These are phyloP conservation scores for Eupithecia exiguata DNA, from an alignment of 2,888 invertebrate species.

Conservation along the genomic window DNA sequence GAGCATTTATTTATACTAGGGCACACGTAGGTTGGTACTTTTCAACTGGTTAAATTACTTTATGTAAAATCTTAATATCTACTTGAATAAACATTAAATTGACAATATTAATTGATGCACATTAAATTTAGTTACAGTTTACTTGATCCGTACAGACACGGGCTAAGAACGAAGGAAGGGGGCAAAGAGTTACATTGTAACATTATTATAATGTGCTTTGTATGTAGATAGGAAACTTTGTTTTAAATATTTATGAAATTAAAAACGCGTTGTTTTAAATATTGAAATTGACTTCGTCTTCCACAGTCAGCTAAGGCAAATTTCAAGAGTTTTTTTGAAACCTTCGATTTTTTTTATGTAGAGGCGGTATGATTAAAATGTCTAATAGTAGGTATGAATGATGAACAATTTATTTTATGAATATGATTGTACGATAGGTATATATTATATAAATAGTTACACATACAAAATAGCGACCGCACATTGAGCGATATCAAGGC, in stretches of 20 bases:
- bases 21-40: conserved; percentile 16
- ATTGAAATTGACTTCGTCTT: conserved; percentile 3
- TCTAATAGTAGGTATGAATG: background rate
- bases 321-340: background rate
- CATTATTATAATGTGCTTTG: background rate
- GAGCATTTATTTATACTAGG: conserved; percentile 5
- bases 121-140: conserved; percentile 44
- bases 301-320: conserved; percentile 1
- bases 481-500: conserved; percentile 40
- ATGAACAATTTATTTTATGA: conserved; percentile 1
- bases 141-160: conserved; percentile 34
- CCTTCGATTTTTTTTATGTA: background rate
- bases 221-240: background rate
- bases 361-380: conserved; percentile 12
- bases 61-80: conserved; percentile 30
- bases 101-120: conserved; percentile 74
- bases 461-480: conserved; percentile 37
- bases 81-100: conserved; percentile 57
- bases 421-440: conserved; percentile 6
- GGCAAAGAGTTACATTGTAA: background rate
- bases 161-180: conserved; percentile 31
- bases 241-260: background rate
- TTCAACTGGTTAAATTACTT: background rate
- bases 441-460: conserved; percentile 25
- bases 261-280: background rate